Base-by-base conservation (phyloP, 2,888 invertebrate genomes). In the Yponomeuta malinellus region DNA sequence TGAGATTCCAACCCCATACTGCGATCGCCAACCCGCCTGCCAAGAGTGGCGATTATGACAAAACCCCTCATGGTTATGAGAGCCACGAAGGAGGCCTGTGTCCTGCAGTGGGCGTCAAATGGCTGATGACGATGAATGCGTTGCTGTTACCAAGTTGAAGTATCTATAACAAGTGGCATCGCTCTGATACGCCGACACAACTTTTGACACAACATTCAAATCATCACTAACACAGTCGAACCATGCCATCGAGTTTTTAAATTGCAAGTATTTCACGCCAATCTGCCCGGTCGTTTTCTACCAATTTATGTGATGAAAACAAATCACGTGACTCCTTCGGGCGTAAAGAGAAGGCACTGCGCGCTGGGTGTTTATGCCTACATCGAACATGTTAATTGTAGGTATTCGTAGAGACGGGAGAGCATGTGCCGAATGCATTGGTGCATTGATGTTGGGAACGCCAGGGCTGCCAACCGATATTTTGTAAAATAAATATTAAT, bases 371-470 rank as follows among this genome's bases (percentile, higher is more conserved):
- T 59, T 59, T 59, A 67, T 67, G 67, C n/a, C 67, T 67, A 43
- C 67, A 43, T 67, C 67, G 67, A 59, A 37, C 67, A 67, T 67
- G 67, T 15, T 67, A 67, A 67, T 67, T 67, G 67, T 67, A 67
- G 67, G 67, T 67, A 67, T 67, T 43, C 67, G 37, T 37, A 67
- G 37, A 37, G 15, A 33, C 67, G 67, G n/a, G 67, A 33, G 33
- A 67, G 84, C 87, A 84, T 86, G 79, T 78, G 87, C 88, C 83
- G 85, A 75, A 83, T 89, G 88, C 89, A 87, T 78, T 83, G 88
- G 84, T 87, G 88, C 89, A 85, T 67, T 67, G 67, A 67, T 43
- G 37, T 43, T 37, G 72, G 75, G 71, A 72, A 73, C 70, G 63
- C 0, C 77, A 90, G 89, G 89, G 89, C 73, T 88, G 84, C 0